These are phyloP conservation scores for Acanthosoma haemorrhoidale DNA, from an alignment of 2,888 invertebrate species.

Conservation along the genomic window DNA sequence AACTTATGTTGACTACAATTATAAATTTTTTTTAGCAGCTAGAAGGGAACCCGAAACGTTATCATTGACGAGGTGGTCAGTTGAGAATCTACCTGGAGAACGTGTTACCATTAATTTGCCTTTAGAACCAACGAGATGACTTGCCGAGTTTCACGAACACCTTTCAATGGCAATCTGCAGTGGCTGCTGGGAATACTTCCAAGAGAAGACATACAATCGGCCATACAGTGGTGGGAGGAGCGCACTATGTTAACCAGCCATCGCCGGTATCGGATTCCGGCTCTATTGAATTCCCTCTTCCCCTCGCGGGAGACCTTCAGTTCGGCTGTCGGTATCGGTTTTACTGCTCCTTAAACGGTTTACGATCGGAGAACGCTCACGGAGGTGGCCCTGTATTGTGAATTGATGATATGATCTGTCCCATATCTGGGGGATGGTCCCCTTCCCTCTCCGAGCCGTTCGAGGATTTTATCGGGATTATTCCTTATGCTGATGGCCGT, in stretches of 20 bases:
- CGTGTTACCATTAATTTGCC: no score
- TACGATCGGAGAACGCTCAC: conserved; percentile 6
- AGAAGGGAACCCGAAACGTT: no score
- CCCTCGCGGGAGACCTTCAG: not conserved
- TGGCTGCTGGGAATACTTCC: no score
- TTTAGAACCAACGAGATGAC: no score
- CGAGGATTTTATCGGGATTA: not conserved
- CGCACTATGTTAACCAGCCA: conserved; percentile 7
- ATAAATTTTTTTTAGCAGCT: no score
- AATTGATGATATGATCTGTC: conserved; percentile 4
- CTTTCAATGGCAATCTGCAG: no score
- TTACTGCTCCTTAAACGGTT: conserved; percentile 8
- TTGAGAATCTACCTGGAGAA: no score
- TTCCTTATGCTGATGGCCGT: not conserved
- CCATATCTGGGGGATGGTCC: not conserved
- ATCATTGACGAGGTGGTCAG: no score
- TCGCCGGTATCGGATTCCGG: not conserved
- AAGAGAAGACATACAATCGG: no score
- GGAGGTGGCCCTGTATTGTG: conserved; percentile 1
- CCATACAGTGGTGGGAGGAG: not conserved
- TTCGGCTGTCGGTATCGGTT: not conserved
- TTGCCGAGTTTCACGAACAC: no score
- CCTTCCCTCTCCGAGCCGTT: not conserved
- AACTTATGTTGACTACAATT: no score
- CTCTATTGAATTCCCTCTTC: not conserved